phyloP scores from a whole-genome alignment of 2,888 invertebrate genomes.

The Pristionchus mayeri region DNA sequence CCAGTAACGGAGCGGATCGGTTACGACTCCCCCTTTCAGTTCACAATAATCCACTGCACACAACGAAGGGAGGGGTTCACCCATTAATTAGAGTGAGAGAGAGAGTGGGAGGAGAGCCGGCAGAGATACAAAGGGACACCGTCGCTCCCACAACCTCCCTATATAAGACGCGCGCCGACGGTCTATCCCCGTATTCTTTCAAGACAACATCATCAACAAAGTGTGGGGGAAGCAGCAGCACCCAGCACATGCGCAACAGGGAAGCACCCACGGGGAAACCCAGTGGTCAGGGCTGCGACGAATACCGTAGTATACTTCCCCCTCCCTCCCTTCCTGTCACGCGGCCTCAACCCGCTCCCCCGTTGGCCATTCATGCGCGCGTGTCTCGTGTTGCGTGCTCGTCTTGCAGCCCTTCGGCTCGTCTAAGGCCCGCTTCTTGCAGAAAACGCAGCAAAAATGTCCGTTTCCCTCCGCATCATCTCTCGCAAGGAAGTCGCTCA shows the following conservation, averaged over 20 bases:
- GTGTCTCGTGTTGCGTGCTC: background rate
- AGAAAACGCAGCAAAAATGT: background rate
- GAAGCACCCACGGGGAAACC: background rate
- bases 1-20: conserved; percentile 86
- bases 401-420: background rate
- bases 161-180: conserved; percentile 2
- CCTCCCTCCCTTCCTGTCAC: background rate
- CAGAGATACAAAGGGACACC: background rate
- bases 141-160: conserved; percentile 14
- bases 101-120: background rate
- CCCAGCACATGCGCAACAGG: background rate
- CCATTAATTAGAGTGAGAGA: background rate
- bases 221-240: background rate
- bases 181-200: background rate
- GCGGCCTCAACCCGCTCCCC: too few species aligned
- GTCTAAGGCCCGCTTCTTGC: background rate
- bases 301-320: background rate
- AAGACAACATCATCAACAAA: background rate
- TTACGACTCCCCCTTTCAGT: conserved; percentile 83
- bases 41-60: conserved; percentile 35
- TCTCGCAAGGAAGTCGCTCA: conserved; percentile 60
- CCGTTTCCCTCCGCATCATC: conserved; percentile 51
- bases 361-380: background rate
- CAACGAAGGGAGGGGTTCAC: conserved; percentile 28
- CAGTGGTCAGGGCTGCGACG: too few species aligned